Evolutionary conservation across 2,113 vertebrate genomes (phyloP), one percentile per base, ranked within the genome.

Genomic region (Peromyscus maniculatus): DNA sequence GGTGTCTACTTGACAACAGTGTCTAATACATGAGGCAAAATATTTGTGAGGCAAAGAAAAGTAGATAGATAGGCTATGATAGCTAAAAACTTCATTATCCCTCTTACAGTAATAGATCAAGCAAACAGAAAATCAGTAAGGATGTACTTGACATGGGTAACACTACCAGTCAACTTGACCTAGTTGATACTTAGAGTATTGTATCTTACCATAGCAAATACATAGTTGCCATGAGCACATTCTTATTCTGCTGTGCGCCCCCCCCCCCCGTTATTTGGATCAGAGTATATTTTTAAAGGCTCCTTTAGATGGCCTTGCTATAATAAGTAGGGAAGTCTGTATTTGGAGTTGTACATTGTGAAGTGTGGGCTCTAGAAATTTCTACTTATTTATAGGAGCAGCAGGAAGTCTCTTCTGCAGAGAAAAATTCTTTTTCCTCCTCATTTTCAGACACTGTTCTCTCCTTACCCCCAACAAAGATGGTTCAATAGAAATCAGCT

Each of bases 311-410:
- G 49, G 74, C 74, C 66, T 75, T 96, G 21, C 17, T 49, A 49
- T 82, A 88, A 88, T 43, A 22, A 96, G 31, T 72, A 59, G 62
- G 33, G 13, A 88, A 82, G 46, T 75, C 57, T 94, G 36, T 88
- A 83, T 82, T 49, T 91, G 62, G 67, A 94, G 28, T 82, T 88
- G 82, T 26, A 33, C 15, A 15, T 22, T 64, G n/a, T 31, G 5
- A 52, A 46, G 33, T 36, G 36, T 88, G 83, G 24, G 59, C 33
- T 87, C 7, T 69, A 46, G 55, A 71, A 87, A 66, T 74, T 87
- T 96, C 26, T 43, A 46, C 39, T 96, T 93, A 39, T 78, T 84
- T 93, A 36, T 77, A 83, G 33, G 36, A 22, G 89, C 74, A 88
- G 46, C 22, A 88, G 24, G 57, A 57, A 89, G 26, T 69, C 39